A percentile compares a stretch with the other conserved stretches of the same genome.
Conservation (phyloP, 2,797 vertebrate species). For the Mormyrus hasselquistii region DNA sequence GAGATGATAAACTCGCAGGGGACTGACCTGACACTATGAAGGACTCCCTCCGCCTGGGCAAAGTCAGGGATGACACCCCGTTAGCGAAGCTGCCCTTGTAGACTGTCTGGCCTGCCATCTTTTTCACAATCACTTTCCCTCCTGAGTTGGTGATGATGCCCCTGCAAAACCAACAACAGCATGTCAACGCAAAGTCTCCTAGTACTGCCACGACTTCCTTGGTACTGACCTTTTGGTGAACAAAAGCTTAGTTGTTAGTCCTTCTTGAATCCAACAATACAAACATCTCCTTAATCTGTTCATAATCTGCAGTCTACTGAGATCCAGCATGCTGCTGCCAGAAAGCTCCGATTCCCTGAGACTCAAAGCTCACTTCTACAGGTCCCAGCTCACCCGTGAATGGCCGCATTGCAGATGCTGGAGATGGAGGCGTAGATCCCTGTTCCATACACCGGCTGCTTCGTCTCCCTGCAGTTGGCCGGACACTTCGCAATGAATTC, state of each 20-base stretch:
- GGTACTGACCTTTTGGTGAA: background rate
- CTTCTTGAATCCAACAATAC: background rate
- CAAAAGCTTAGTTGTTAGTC: background rate
- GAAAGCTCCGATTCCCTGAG: background rate
- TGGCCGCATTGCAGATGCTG: slow-evolving; percentile 88
- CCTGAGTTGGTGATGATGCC: slow-evolving; percentile 82
- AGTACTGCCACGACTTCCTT: background rate
- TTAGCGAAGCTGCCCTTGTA: slow-evolving; percentile 84
- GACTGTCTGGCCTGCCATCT: slow-evolving; percentile 77
- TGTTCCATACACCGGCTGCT: slow-evolving; percentile 85
- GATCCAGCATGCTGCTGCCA: background rate
- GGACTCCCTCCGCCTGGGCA: slow-evolving; percentile 91
- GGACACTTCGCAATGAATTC: slow-evolving; percentile 95
- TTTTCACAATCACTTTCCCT: slow-evolving; percentile 88
- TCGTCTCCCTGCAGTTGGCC: slow-evolving; percentile 77
- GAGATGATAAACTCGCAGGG: background rate
- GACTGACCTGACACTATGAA: slow-evolving; percentile 78
- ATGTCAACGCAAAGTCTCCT: background rate
- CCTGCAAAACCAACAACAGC: slow-evolving; percentile 49
- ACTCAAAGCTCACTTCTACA: background rate
- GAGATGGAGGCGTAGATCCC: slow-evolving; percentile 88
- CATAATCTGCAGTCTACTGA: background rate
- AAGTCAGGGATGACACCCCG: slow-evolving; percentile 78
- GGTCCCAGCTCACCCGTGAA: slow-evolving; percentile 76
- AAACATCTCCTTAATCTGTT: background rate